phyloP scores from a whole-genome alignment of 2,797 vertebrate genomes.

The Halcyon leucocephala region DNA sequence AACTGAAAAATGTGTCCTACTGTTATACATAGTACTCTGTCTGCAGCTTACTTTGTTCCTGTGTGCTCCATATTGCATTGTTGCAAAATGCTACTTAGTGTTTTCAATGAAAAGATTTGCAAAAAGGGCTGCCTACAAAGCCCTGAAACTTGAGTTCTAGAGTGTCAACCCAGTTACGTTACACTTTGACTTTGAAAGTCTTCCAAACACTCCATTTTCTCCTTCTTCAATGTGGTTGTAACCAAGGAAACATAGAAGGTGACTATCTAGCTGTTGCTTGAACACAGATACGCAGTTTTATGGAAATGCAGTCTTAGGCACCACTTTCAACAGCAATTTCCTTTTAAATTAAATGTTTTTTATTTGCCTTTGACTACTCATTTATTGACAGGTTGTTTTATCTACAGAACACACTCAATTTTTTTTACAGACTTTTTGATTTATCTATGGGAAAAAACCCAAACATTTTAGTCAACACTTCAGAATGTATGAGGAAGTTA shows the following conservation, averaged over 20 bases:
- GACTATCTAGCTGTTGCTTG: background rate
- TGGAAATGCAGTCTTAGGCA: background rate
- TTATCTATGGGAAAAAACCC: background rate
- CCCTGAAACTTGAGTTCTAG: background rate
- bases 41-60: background rate
- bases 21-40: fast-evolving
- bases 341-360: background rate
- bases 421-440: background rate
- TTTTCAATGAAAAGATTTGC: background rate
- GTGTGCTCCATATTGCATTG: background rate
- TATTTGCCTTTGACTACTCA: background rate
- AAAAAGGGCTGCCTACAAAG: background rate
- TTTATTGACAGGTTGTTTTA: background rate
- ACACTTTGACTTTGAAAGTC: background rate
- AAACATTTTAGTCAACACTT: background rate
- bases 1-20: background rate
- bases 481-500: background rate
- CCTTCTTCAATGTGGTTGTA: background rate
- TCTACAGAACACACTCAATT: background rate
- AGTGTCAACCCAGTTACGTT: background rate
- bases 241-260: background rate
- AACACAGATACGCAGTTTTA: background rate
- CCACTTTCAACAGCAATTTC: background rate
- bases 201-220: background rate
- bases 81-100: background rate